Conservation (phyloP, 23 tunicate genomes). For the Ascidia mentula region DNA sequence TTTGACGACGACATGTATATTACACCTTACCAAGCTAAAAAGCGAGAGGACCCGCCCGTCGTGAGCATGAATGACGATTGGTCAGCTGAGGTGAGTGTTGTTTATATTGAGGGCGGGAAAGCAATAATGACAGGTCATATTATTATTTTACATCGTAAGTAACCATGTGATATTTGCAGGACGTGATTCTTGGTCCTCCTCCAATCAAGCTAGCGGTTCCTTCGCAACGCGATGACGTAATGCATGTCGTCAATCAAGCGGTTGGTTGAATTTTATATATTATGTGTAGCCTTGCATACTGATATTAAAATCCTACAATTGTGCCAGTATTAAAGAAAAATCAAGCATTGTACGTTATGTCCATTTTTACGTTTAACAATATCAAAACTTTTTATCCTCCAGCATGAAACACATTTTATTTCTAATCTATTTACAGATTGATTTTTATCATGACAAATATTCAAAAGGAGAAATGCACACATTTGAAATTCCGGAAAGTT, state of each 20-base stretch:
- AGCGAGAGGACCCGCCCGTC: not conserved
- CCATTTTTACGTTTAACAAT: no score
- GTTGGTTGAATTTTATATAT: conserved; percentile 8
- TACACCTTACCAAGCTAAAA: not conserved
- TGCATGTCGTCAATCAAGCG: conserved; percentile 22
- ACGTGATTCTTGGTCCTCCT: not conserved
- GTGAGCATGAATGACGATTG: not conserved
- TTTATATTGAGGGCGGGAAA: not conserved
- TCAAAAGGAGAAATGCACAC: conserved; percentile 15
- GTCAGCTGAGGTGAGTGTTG: not conserved
- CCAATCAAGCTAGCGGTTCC: conserved; percentile 9
- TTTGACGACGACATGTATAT: conserved; percentile 46
- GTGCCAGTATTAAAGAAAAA: not conserved
- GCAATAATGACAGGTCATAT: no score
- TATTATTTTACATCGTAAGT: no score
- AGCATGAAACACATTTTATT: not conserved
- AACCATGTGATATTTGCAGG: not conserved
- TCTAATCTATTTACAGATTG: conserved; percentile 22
- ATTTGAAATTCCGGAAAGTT: conserved; percentile 1
- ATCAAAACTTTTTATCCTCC: no score
- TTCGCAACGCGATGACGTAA: not conserved
- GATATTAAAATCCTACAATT: not conserved
- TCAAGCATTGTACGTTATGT: not conserved
- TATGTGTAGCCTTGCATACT: not conserved
- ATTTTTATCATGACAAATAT: conserved; percentile 13